phyloP scores from a whole-genome alignment of 2,888 invertebrate genomes.

The Lampropteryx suffumata region DNA sequence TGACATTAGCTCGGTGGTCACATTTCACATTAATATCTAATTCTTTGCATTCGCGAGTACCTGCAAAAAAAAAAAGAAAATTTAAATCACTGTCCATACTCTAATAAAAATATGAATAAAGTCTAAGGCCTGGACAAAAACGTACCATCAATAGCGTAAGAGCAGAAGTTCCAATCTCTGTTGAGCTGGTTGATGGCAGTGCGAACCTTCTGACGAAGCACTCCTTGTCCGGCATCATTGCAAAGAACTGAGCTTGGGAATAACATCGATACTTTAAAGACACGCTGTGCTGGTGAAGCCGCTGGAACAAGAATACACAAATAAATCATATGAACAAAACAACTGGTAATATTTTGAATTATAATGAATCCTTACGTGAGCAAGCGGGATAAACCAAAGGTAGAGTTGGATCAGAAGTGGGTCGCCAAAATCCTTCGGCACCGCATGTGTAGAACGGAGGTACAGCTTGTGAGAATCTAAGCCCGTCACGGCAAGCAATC shows the following conservation, averaged over 20 bases:
- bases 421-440: slow-evolving; percentile 99
- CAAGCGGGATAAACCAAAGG: slow-evolving; percentile 96
- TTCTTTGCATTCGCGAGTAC: slow-evolving; percentile 93
- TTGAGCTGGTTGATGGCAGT: slow-evolving; percentile 95
- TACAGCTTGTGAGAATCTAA: slow-evolving; percentile 95
- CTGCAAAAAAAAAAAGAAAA: slow-evolving; percentile 47
- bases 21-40: slow-evolving; percentile 96
- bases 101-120: neutral
- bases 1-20: slow-evolving; percentile 87
- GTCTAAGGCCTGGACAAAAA: neutral
- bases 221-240: slow-evolving; percentile 97
- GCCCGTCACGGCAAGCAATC: slow-evolving; percentile 92
- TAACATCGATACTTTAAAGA: slow-evolving; percentile 95
- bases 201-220: slow-evolving; percentile 93
- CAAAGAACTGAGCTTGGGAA: slow-evolving; percentile 98
- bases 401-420: slow-evolving; percentile 89
- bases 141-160: slow-evolving; percentile 91
- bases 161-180: slow-evolving; percentile 98
- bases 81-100: neutral
- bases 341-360: neutral
- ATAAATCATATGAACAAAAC: neutral
- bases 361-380: slow-evolving; percentile 86
- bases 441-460: slow-evolving; percentile 99
- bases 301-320: slow-evolving; percentile 71
- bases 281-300: slow-evolving; percentile 95